Evolutionary conservation across 1,140 invertebrate species (phyloP), one percentile per base, ranked within the genome.

Genomic region (Papilio dardanus): DNA sequence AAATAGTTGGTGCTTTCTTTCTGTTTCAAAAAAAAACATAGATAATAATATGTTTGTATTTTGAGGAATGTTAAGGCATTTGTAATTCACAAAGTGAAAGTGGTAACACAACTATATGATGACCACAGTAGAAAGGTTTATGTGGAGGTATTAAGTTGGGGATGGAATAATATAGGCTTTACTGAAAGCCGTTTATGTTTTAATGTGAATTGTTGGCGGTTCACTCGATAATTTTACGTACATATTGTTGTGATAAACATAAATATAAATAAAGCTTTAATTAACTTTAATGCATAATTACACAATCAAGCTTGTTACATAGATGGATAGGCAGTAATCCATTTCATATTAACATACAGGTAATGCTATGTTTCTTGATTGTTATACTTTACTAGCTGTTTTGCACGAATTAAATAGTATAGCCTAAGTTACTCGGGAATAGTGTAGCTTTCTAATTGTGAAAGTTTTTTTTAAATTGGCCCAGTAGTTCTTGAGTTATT

Each of bases 71-170:
- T 54, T 54, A 24, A 2, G 3, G 2, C 12, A 54, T 10, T 54
- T 19, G 2, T 6, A 21, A 50, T 1, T 21, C 19, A 21, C 46
- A 21, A n/a, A 24, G 21, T 10, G 2, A 54, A 16, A 3, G 10
- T 54, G 19, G 46, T 10, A 50, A 24, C 50, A 5, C 10, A n/a
- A 24, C 8, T 5, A 24, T 24, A 62, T 28, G 1, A 62, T 62
- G 46, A 50, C 21, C 54, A 62, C 54, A 62, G 1, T 62, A 24
- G 10, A 62, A 28, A 10, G 54, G 54, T 62, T 62, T 62, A 62
- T 62, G 54, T 24, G 21, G 4, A 28, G 54, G 24, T 10, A 62
- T 58, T 21, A 58, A 24, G 50, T 58, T 58, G 8, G 50, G 50
- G 12, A 42, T 46, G 54, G 54, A 62, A 62, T 62, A 30, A 28